phyloP scores from a whole-genome alignment of 1,140 invertebrate genomes.

The Araneus ventricosus region DNA sequence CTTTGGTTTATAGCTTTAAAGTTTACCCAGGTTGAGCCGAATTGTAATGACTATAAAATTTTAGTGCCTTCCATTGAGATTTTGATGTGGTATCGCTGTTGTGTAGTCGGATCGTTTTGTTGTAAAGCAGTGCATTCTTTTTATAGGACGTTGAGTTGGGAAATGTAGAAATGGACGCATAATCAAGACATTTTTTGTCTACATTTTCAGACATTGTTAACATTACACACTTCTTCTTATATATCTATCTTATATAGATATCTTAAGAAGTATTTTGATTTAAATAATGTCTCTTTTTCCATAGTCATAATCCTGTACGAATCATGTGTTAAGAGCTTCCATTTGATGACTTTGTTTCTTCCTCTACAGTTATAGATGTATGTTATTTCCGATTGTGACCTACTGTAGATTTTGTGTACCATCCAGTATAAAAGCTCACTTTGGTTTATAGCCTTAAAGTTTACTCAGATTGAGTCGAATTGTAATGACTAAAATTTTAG shows the following conservation, averaged over 20 bases:
- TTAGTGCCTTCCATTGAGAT: not conserved
- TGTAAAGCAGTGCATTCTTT: not conserved
- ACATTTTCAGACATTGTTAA: too few species aligned
- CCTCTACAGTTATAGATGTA: too few species aligned
- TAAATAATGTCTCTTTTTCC: too few species aligned
- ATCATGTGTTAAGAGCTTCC: too few species aligned
- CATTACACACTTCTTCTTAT: too few species aligned
- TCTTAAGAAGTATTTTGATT: too few species aligned
- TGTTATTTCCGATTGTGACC: not conserved
- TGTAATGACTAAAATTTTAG: not conserved
- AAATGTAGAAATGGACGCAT: too few species aligned
- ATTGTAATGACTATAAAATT: conserved; percentile 4
- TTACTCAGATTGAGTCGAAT: not conserved
- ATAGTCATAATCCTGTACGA: too few species aligned
- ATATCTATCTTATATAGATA: too few species aligned
- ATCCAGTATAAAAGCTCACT: not conserved
- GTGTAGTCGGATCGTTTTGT: not conserved
- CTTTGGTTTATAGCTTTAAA: conserved; percentile 10
- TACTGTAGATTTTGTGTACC: not conserved
- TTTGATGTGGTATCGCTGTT: not conserved
- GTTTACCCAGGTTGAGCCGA: not conserved
- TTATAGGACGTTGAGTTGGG: too few species aligned
- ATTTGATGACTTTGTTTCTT: too few species aligned
- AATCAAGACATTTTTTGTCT: too few species aligned
- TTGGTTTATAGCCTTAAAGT: conserved; percentile 8